Evolutionary conservation across 2,113 vertebrate genomes (phyloP).

Genomic region (Oreotrochilus melanogaster): DNA sequence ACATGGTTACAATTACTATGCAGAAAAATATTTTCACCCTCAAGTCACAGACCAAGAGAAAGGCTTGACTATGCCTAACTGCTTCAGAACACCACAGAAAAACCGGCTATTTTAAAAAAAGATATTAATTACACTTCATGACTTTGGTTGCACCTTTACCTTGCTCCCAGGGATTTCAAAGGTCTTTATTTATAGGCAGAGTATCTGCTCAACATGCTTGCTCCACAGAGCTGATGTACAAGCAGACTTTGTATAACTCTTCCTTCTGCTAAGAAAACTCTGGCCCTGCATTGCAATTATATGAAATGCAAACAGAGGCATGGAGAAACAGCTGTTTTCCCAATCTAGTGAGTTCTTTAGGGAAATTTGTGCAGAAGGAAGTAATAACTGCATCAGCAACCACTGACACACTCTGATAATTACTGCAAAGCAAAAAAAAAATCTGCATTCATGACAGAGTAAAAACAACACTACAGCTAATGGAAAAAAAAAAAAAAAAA

Average conservation of each 20-base stretch:
- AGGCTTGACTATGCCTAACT: neutral
- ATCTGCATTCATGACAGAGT: constrained; percentile 32
- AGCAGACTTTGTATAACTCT: neutral
- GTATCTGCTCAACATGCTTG: neutral
- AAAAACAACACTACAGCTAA: constrained; percentile 4
- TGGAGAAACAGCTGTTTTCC: constrained; percentile 50
- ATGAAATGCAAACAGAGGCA: constrained; percentile 28
- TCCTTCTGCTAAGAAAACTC: neutral
- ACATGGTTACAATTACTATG: neutral
- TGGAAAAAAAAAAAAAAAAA: neutral
- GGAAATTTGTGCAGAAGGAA: constrained; percentile 49
- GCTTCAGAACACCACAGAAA: neutral
- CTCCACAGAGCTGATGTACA: neutral
- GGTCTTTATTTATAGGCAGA: neutral
- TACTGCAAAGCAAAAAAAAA: constrained; percentile 45
- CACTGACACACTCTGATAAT: constrained; percentile 39
- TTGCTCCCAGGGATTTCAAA: neutral
- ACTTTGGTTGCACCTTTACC: neutral
- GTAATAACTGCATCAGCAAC: constrained; percentile 45
- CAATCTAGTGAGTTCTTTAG: constrained; percentile 48
- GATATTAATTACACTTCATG: neutral
- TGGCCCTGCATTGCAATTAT: neutral
- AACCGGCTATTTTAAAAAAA: neutral
- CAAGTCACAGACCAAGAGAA: neutral
- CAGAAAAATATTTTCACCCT: neutral